A percentile compares a stretch with the other conserved stretches of the same genome.
These are phyloP conservation scores for Acleris emargana DNA, from an alignment of 2,888 invertebrate genomes.

Conservation along the genomic window DNA sequence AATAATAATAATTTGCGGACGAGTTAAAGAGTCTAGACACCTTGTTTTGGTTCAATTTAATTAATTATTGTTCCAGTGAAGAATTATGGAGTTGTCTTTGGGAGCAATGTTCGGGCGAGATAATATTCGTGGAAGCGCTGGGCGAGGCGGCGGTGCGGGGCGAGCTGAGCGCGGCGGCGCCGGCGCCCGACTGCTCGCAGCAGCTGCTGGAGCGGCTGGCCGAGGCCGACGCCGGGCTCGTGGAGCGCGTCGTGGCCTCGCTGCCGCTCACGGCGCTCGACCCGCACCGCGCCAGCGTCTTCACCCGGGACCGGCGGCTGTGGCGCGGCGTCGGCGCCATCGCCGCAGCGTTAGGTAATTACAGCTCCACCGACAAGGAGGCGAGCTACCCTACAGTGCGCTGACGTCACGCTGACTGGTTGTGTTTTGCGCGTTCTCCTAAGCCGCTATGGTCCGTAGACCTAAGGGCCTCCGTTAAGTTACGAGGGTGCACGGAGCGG, in stretches of 20 bases:
- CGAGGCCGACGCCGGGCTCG: conserved; percentile 85
- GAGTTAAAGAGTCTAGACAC: too few relatives aligned
- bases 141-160: conserved; percentile 87
- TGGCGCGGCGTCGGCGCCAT: conserved; percentile 76
- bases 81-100: conserved; percentile 71
- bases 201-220: conserved; percentile 87
- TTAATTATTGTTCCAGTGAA: conserved; percentile 53
- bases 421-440: too few relatives aligned
- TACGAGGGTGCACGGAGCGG: too few relatives aligned
- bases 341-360: conserved; percentile 68
- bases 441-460: too few relatives aligned
- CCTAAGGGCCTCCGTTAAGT: too few relatives aligned
- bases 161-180: conserved; percentile 81
- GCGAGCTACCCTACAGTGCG: too few relatives aligned
- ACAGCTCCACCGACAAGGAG: too few relatives aligned
- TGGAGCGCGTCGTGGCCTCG: conserved; percentile 87
- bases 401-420: too few relatives aligned
- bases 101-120: conserved; percentile 77
- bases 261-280: conserved; percentile 71
- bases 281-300: conserved; percentile 74
- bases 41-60: not conserved
- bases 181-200: conserved; percentile 77
- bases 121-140: conserved; percentile 84
- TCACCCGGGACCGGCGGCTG: conserved; percentile 62
- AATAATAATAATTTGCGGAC: not conserved